Evolutionary conservation across 1,140 invertebrate species (phyloP).

Genomic region (Microplitis mediator): DNA sequence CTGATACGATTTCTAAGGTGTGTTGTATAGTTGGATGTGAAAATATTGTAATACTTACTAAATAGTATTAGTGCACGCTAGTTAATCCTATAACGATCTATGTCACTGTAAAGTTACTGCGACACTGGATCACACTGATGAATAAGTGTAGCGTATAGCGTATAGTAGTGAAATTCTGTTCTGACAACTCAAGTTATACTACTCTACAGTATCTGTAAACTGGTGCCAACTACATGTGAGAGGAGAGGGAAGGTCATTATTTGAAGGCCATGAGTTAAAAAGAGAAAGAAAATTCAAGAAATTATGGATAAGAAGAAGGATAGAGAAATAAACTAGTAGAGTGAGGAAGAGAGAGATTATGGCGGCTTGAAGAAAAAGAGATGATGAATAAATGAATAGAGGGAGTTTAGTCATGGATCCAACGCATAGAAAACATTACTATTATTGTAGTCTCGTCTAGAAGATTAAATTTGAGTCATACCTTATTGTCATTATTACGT

Average conservation of each 20-base stretch:
- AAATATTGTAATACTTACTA: slow-evolving; percentile 29
- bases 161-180: slow-evolving; percentile 42
- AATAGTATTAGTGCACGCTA: slow-evolving; percentile 13
- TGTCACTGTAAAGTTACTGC: slow-evolving; percentile 43
- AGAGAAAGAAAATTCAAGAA: slow-evolving; percentile 8
- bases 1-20: neutral
- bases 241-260: slow-evolving; percentile 24
- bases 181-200: slow-evolving; percentile 33
- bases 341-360: neutral
- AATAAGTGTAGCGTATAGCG: slow-evolving; percentile 34
- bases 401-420: no score
- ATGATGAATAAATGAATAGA: neutral
- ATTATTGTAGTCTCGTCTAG: no score
- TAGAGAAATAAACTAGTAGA: neutral
- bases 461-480: no score
- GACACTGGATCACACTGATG: slow-evolving; percentile 39
- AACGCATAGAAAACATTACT: no score
- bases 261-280: slow-evolving; percentile 24
- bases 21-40: neutral
- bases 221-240: slow-evolving; percentile 3
- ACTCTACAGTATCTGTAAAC: slow-evolving; percentile 20
- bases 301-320: neutral
- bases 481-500: no score
- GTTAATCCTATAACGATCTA: slow-evolving; percentile 32
- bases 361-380: neutral